Evolutionary conservation across 2,888 invertebrate genomes (phyloP).

Genomic region (Laothoe populi): DNA sequence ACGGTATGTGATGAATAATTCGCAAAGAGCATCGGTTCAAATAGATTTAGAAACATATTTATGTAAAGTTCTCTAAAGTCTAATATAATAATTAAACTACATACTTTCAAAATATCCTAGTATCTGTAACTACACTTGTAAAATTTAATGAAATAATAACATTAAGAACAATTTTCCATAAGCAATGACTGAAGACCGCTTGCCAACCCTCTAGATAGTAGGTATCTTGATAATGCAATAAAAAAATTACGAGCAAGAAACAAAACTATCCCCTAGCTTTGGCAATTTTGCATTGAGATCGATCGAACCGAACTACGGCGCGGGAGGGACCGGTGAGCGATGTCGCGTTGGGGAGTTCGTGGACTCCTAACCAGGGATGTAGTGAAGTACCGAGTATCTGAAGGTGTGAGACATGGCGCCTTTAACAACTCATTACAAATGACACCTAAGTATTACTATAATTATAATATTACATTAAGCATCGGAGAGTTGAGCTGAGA

Average conservation of each 20-base stretch:
- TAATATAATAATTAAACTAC: no score
- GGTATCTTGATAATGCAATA: conserved; percentile 60
- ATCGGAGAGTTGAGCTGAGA: no score
- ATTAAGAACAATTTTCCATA: no score
- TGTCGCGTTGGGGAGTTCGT: conserved; percentile 81
- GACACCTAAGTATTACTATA: no score
- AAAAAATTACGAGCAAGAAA: conserved; percentile 71
- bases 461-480: no score
- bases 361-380: conserved; percentile 32
- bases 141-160: background rate
- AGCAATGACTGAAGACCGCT: conserved; percentile 35
- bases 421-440: no score
- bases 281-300: conserved; percentile 81
- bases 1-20: conserved; percentile 4
- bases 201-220: conserved; percentile 42
- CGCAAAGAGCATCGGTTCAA: conserved; percentile 33
- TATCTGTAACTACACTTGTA: no score
- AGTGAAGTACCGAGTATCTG: background rate
- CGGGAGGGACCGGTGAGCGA: conserved; percentile 63
- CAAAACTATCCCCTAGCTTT: conserved; percentile 68
- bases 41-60: background rate
- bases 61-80: no score
- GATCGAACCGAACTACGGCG: conserved; percentile 67
- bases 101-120: no score
- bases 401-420: no score